A percentile compares a stretch with the other conserved stretches of the same genome.
These are phyloP conservation scores for Tiaroga cobitis DNA, from an alignment of 2,797 vertebrate species.

Conservation along the genomic window DNA sequence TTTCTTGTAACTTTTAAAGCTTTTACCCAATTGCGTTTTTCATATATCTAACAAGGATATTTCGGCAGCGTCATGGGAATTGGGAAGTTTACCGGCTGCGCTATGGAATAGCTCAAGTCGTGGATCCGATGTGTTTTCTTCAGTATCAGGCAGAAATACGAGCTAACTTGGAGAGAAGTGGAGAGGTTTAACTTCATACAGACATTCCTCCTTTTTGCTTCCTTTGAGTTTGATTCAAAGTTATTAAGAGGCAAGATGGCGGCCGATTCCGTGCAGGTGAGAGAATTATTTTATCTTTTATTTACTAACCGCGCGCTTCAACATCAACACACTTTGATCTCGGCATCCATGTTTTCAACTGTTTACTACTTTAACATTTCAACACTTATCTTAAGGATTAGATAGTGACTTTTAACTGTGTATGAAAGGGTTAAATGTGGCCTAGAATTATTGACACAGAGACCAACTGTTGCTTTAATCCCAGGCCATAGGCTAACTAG, in stretches of 20 bases:
- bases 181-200: constrained; percentile 46
- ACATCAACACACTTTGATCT: not conserved
- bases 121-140: constrained; percentile 39
- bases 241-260: constrained; percentile 70
- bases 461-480: constrained; percentile 64
- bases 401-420: constrained; percentile 16
- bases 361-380: not conserved
- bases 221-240: constrained; percentile 65
- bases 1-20: not conserved
- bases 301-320: not conserved
- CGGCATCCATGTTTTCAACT: not conserved
- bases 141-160: constrained; percentile 26
- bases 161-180: constrained; percentile 42
- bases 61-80: constrained; percentile 48
- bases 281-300: constrained; percentile 43
- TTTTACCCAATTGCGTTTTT: constrained; percentile 12
- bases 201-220: constrained; percentile 54
- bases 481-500: not conserved
- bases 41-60: constrained; percentile 26
- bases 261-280: constrained; percentile 71
- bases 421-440: constrained; percentile 46
- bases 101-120: constrained; percentile 44
- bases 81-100: constrained; percentile 57
- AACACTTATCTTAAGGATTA: not conserved
- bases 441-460: constrained; percentile 57